Base-by-base conservation (phyloP, 1,140 invertebrate genomes). In the Capitella teleta region DNA sequence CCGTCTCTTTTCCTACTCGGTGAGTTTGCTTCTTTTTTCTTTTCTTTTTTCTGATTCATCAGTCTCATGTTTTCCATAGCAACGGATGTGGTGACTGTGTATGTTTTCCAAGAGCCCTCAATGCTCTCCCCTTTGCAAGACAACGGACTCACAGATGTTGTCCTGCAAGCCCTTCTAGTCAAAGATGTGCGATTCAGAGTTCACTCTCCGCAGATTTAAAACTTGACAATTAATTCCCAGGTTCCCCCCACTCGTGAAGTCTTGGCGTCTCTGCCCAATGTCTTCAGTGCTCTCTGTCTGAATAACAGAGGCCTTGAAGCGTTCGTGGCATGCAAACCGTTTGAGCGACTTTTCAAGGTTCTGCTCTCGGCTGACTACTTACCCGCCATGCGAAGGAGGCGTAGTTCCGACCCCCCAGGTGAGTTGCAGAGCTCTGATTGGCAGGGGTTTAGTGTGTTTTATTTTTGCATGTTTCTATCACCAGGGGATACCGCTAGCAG, bases 101-200 rank as follows among this genome's bases (percentile, higher is more conserved):
- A 90, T 61, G 86, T 93, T 10, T 93, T 90, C 70, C 89, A 92
- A 77, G 89, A 93, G 70, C 89, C 89, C 1, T 86, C 87, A 3
- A 67, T 92, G 28, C 64, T 93, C 3, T 87, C 84, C 0, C 84
- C 86, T 0, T 67, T 93, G 19, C 70, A 72, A 59, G 86, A 91
- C 63, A 86, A 84, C 68, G 87, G 87, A 24, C 73, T 93, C n/a
- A 92, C 88, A 14, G 85, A 88, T 73, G 84, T 91, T 28, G 83
- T 93, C 36, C 70, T 91, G 3, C 83, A 89, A 66, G 86, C 88
- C 42, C 68, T 91, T 37, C 77, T 92, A 4, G 81, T 85, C 8
- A 92, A 92, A 79, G 85, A 89, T 73, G 84, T 81, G 64, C 73
- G 65, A 25, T 19, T 28, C 5, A 10, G 5, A 34, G 12, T 42